Base-by-base conservation (phyloP, 1,140 invertebrate species). In the Archivesica marissinica region DNA sequence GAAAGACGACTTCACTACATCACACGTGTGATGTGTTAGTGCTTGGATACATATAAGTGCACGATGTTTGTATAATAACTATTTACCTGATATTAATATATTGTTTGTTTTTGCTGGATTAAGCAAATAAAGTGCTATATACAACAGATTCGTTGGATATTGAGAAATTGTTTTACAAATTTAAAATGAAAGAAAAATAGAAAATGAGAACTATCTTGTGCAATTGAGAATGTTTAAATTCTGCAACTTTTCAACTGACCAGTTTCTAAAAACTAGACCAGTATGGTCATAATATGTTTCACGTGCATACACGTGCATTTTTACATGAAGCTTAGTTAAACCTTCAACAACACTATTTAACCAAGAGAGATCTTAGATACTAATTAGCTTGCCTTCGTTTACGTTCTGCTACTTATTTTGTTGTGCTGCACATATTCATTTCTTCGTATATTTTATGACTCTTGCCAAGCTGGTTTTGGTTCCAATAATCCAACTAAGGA, bases 381-480 rank as follows among this genome's bases (percentile, higher is more conserved):
- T 72, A 20, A 50, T 72, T 9, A 2, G 23, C 25, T 50, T 28
- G 11, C n/a, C 4, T 38, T 44, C 1, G 1, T 25, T n/a, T 47
- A 25, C 44, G 15, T 41, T 38, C 1, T 6, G 2, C 25, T 70
- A 33, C 47, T 25, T 47, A 39, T 68, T 38, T 50, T n/a, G 3
- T 33, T 52, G 7, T 47, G 20, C n/a, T 56, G 4, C n/a, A 25
- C 28, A 7, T 17, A 56, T 56, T 9, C 6, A 11, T 56, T 56
- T 56, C 20, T 56, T 7, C n/a, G 20, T 56, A 6, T 47, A 28
- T 72, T 72, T 33, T 33, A 1, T 25, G 1, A 28, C 33, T 72
- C 30, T 28, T 72, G 15, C 68, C 68, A 72, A 72, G 35, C 68
- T 28, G 68, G 68, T 44, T 72, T 72, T 72, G 68, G 68, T 50